A percentile compares a stretch with the other conserved stretches of the same genome.
Conservation (phyloP, 2,797 vertebrate genomes). For the Pristis pectinata region DNA sequence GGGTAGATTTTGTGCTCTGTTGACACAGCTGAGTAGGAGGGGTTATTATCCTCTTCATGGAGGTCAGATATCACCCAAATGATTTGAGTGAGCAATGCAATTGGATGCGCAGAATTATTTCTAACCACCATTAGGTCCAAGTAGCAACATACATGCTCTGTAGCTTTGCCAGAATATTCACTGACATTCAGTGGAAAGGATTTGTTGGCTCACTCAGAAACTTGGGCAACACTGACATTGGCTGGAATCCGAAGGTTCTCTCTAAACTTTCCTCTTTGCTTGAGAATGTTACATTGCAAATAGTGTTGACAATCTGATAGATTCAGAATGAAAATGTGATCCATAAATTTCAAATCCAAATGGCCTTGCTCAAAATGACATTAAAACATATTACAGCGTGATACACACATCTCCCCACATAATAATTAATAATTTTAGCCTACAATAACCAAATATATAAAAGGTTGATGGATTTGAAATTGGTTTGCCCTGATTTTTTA, state of each 20-base stretch:
- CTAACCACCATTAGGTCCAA: background rate
- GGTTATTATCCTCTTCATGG: background rate
- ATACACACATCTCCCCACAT: background rate
- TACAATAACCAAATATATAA: conserved; percentile 6
- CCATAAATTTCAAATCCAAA: background rate
- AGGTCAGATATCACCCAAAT: background rate
- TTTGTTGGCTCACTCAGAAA: background rate
- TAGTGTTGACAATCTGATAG: background rate
- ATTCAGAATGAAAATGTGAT: background rate
- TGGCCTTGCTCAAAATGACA: background rate
- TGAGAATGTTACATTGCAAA: background rate
- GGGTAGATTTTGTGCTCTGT: no score
- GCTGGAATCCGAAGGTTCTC: background rate
- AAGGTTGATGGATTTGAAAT: background rate
- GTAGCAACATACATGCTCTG: background rate
- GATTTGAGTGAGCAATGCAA: background rate
- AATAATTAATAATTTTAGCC: background rate
- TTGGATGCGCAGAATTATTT: background rate
- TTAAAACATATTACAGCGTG: background rate
- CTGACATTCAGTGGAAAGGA: background rate
- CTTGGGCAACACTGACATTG: background rate
- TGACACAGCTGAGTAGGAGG: background rate
- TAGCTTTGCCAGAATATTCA: background rate
- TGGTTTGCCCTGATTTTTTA: background rate
- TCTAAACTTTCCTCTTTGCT: background rate